A percentile compares a stretch with the other conserved stretches of the same genome.
Evolutionary conservation across 2,113 vertebrate genomes (phyloP).

Genomic region (Oreotrochilus melanogaster): DNA sequence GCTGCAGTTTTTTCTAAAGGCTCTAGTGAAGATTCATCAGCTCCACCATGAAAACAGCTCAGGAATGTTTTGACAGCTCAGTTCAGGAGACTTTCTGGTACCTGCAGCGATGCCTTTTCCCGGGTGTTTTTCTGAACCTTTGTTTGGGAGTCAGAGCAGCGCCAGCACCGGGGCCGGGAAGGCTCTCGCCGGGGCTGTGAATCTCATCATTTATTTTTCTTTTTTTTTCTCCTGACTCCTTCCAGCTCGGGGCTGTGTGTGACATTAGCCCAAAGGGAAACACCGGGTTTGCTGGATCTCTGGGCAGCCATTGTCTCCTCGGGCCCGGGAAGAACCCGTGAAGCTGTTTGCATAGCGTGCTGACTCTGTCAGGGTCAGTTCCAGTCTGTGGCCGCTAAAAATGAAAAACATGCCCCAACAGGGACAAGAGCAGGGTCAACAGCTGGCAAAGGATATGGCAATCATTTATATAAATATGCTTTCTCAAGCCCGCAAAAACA

Average conservation of each 20-base stretch:
- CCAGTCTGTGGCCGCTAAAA: slow-evolving; percentile 85
- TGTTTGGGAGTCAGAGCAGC: background rate
- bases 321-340: slow-evolving; percentile 71
- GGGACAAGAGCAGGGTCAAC: slow-evolving; percentile 95
- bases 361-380: slow-evolving; percentile 84
- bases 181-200: slow-evolving; percentile 37
- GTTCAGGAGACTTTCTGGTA: background rate
- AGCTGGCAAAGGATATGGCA: slow-evolving; percentile 99
- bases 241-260: slow-evolving; percentile 70
- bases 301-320: slow-evolving; percentile 83
- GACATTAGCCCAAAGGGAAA: slow-evolving; percentile 84
- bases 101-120: background rate
- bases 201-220: slow-evolving; percentile 81
- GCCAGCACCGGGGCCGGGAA: slow-evolving; percentile 23
- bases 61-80: background rate
- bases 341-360: slow-evolving; percentile 87
- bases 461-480: slow-evolving; percentile 99
- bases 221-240: background rate
- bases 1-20: background rate
- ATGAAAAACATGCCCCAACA: slow-evolving; percentile 93
- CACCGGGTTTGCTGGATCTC: slow-evolving; percentile 77
- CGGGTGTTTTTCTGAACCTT: background rate
- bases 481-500: slow-evolving; percentile 97
- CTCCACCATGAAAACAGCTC: fast-evolving
- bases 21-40: background rate